These are phyloP conservation scores for Scelioninae gen. 1 DNA, from an alignment of 2,888 invertebrate genomes.

Conservation along the genomic window DNA sequence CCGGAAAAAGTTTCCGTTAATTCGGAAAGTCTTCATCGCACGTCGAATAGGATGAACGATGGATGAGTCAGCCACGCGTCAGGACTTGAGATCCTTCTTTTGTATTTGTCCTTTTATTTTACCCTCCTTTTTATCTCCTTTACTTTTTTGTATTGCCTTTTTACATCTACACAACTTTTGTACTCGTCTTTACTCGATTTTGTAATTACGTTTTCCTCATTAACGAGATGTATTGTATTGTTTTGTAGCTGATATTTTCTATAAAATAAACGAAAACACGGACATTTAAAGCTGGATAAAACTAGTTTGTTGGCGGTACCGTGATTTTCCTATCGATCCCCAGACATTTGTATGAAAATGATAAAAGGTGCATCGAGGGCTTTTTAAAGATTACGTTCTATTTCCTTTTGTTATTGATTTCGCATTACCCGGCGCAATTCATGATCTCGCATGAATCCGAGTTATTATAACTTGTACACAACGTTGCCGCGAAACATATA, in stretches of 20 bases:
- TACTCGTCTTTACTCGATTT: constrained; percentile 33
- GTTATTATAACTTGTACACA: constrained; percentile 42
- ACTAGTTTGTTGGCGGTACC: background rate
- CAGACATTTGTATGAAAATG: constrained; percentile 30
- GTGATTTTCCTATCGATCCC: constrained; percentile 36
- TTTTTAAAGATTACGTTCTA: constrained; percentile 45
- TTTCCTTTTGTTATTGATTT: constrained; percentile 62
- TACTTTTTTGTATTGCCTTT: constrained; percentile 31
- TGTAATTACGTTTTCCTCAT: constrained; percentile 39
- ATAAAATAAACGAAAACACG: constrained; percentile 32
- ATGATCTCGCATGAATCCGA: constrained; percentile 41
- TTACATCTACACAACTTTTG: constrained; percentile 40
- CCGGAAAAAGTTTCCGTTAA: constrained; percentile 60
- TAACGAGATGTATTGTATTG: constrained; percentile 31
- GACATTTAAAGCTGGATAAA: background rate
- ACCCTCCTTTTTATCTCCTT: constrained; percentile 18
- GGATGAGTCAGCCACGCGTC: constrained; percentile 52
- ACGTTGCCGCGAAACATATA: constrained; percentile 32
- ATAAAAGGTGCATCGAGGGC: constrained; percentile 33
- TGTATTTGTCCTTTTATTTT: constrained; percentile 17
- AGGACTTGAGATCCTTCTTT: constrained; percentile 15
- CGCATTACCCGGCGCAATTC: constrained; percentile 49
- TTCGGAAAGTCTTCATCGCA: constrained; percentile 41
- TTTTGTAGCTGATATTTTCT: constrained; percentile 34
- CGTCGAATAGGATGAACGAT: constrained; percentile 57